Conservation (phyloP, 2,113 vertebrate genomes). For the Vidua macroura region DNA sequence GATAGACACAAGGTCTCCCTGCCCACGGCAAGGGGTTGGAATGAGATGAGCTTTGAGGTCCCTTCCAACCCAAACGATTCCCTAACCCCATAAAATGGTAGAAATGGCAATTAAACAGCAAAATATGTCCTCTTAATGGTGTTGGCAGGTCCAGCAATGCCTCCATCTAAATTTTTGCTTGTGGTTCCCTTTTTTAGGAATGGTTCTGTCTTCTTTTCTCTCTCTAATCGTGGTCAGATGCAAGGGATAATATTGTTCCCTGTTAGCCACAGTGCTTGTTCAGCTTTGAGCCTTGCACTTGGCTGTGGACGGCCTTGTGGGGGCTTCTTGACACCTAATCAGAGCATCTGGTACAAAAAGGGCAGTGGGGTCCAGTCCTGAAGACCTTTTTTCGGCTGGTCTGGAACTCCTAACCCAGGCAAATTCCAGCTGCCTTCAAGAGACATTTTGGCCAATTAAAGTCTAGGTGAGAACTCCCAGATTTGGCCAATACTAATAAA, state of each 20-base stretch:
- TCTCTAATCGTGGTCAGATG: not conserved
- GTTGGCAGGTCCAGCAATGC: slow-evolving; percentile 40
- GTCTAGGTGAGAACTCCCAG: slow-evolving; percentile 24
- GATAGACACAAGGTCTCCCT: not conserved
- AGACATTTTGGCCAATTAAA: slow-evolving; percentile 5
- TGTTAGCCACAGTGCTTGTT: slow-evolving; percentile 1
- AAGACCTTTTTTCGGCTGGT: not conserved
- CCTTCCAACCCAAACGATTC: not conserved
- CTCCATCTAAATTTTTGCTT: slow-evolving; percentile 23
- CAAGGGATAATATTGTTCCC: slow-evolving; percentile 34
- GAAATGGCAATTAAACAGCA: slow-evolving; percentile 50
- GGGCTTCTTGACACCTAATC: not conserved
- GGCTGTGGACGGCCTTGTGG: not conserved
- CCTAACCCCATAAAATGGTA: not conserved
- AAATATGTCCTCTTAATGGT: slow-evolving; percentile 39
- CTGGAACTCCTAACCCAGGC: not conserved
- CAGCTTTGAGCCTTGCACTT: not conserved
- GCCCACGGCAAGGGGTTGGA: not conserved
- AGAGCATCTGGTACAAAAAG: not conserved
- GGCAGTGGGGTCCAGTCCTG: not conserved
- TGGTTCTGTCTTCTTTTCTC: not conserved
- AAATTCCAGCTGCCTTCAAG: not conserved
- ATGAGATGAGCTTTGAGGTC: not conserved
- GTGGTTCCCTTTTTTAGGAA: slow-evolving; percentile 40
- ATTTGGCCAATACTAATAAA: slow-evolving; percentile 43